phyloP scores from a whole-genome alignment of 2,888 invertebrate species.

The Epistrophe grossulariae region DNA sequence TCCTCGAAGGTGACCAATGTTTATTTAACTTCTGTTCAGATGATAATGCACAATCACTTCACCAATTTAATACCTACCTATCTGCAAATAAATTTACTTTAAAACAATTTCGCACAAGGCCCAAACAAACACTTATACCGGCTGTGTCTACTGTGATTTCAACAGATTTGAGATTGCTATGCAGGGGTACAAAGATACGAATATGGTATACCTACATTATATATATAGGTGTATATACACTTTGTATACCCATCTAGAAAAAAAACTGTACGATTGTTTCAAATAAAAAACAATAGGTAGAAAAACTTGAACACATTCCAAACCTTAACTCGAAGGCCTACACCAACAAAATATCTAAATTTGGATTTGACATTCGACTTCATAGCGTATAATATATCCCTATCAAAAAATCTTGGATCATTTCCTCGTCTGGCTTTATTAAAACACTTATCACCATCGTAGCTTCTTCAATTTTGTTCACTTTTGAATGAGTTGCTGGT shows the following conservation, averaged over 20 bases:
- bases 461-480: background rate
- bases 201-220: background rate
- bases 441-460: background rate
- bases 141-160: conserved; percentile 28
- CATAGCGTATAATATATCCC: background rate
- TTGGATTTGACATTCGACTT: conserved; percentile 49
- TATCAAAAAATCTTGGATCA: conserved; percentile 10
- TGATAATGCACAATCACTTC: background rate
- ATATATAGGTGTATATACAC: background rate
- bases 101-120: conserved; percentile 2
- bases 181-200: background rate
- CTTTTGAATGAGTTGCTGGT: background rate
- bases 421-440: conserved; percentile 3
- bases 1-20: no score
- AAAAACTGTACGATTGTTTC: background rate
- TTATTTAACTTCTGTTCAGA: background rate
- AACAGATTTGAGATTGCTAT: conserved; percentile 36
- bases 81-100: background rate
- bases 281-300: background rate
- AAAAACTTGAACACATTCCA: conserved; percentile 2
- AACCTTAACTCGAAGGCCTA: background rate
- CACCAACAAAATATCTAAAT: conserved; percentile 34
- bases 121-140: conserved; percentile 1
- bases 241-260: background rate
- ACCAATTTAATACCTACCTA: no score